Base-by-base conservation (phyloP, 2,797 vertebrate species). In the Alauda arvensis region DNA sequence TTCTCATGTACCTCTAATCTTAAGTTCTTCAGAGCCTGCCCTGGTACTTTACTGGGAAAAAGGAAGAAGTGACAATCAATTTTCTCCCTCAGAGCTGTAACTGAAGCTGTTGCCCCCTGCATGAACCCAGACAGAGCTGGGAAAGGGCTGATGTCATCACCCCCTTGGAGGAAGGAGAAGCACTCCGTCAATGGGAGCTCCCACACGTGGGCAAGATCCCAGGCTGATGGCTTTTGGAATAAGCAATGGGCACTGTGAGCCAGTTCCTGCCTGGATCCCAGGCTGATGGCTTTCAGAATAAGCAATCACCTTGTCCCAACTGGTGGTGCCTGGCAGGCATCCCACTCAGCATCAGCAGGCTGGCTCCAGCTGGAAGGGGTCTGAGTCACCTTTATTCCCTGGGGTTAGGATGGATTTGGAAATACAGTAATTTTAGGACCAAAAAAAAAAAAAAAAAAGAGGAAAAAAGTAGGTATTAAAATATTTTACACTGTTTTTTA, bases 81-180 rank as follows among this genome's bases (percentile, higher is more conserved):
- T 90, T 90, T 85, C 71, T 89, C 74, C 83, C 6, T 9, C 14
- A 45, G 71, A 85, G 88, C 83, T 82, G 88, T 84, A 92, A 90
- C 1, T 55, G 83, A 91, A 90, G 90, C 94, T 79, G 71, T 48
- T 95, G 94, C n/a, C 93, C 94, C 83, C 85, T 91, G 65, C 34
- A 39, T 93, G 94, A 95, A 94, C 94, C 53, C 88, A 82, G 85
- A n/a, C 14, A 19, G 71, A 74, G 85, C 74, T 94, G 91, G 77
- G 91, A 95, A 94, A 89, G 33, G 70, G 81, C 77, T 93, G 90
- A 95, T 85, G 83, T 95, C 90, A 90, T 74, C 87, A 77, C 18
- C 31, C 69, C 55, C 57, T 28, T 1, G 45, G 84, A 72, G 77
- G 82, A 92, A 88, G 78, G 72, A 90, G 79, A 62, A 83, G 70